Base-by-base conservation (phyloP, 2,888 invertebrate species). In the Mylabris sibirica region DNA sequence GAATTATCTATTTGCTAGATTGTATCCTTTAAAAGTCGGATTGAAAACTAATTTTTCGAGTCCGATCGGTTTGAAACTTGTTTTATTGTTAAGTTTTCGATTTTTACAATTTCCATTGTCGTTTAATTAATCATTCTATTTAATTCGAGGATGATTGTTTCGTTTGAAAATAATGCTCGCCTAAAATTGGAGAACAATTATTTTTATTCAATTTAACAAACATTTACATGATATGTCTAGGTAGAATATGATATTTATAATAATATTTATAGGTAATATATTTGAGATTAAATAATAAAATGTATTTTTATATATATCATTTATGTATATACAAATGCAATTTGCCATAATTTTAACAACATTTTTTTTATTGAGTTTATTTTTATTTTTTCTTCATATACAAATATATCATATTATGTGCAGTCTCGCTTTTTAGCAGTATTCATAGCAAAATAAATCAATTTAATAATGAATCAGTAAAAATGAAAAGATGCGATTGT, bases 191-290 rank as follows among this genome's bases (percentile, higher is more conserved):
- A 76, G 81, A 81, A 82, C 81, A 81, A 80, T 78, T 76, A 80
- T 77, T 82, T 80, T 81, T 80, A 79, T 80, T 76, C 74, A 77
- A 77, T 77, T 80, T 80, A 82, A 82, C 82, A 82, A 81, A 81
- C 81, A 80, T 78, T 80, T 82, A 82, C 81, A 82, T 81, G 81
- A 81, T 81, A 81, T 81, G 81, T 81, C 79, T 80, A 81, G 75
- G 73, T 74, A 75, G 70, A 72, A 69, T 64, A 73, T 73, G 68
- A 14, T 41, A 41, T 41, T 49, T 22, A 22, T 65, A 65, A 60
- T 34, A 63, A 63, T 69, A 71, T 64, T 62, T 60, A 66, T 70
- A 66, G 64, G 62, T 68, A 59, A 72, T 63, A 70, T 65, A 69
- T 63, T 49, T 69, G 41, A 41, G 62, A 64, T 68, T 60, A 57